Conservation (phyloP, 2,888 invertebrate genomes). For the Leptopterna dolabrata region DNA sequence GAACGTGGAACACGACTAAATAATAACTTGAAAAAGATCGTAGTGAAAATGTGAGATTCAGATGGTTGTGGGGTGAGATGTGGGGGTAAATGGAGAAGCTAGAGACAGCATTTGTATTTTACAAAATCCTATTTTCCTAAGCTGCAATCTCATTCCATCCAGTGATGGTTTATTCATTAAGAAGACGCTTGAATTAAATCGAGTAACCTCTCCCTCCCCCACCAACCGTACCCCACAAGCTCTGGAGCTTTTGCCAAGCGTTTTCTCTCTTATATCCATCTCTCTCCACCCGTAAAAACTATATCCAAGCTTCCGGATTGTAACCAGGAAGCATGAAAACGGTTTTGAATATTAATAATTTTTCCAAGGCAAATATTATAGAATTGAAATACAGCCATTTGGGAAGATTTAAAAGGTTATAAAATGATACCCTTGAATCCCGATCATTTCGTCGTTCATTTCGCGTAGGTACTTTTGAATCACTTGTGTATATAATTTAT, state of each 20-base stretch:
- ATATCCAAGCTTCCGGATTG: slow-evolving; percentile 32
- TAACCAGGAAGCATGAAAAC: slow-evolving; percentile 41
- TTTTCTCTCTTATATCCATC: not conserved
- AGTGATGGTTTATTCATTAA: slow-evolving; percentile 53
- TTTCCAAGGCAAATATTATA: not conserved
- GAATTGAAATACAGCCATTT: no score
- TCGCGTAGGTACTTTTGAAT: no score
- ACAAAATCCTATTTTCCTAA: slow-evolving; percentile 51
- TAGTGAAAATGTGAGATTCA: not conserved
- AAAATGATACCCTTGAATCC: no score
- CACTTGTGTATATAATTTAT: no score
- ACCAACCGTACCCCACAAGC: not conserved
- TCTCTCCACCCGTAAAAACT: not conserved
- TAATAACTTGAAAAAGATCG: not conserved
- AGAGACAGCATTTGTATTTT: slow-evolving; percentile 15
- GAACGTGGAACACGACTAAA: not conserved
- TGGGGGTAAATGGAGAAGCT: not conserved
- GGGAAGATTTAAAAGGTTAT: no score
- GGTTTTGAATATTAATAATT: slow-evolving; percentile 43
- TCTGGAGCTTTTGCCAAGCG: slow-evolving; percentile 41
- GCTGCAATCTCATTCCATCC: slow-evolving; percentile 50
- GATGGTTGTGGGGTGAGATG: not conserved
- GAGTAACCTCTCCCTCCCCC: no score
- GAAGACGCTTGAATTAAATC: slow-evolving; percentile 50
- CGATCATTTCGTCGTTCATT: no score